Conservation (phyloP, 1,140 invertebrate genomes). For the Maniola jurtina region DNA sequence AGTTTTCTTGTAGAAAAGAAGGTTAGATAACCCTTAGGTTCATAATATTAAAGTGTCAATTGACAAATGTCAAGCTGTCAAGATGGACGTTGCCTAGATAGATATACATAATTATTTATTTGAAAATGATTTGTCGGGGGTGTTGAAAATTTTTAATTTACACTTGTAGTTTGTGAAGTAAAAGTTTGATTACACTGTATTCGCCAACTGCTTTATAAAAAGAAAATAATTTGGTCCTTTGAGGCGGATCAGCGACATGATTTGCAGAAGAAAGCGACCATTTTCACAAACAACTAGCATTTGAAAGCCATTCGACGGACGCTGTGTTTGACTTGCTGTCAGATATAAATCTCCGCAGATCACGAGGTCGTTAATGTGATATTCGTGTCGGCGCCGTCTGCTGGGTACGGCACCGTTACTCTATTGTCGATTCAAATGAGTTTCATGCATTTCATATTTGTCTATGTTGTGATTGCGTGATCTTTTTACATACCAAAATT, state of each 20-base stretch:
- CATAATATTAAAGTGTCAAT: no score
- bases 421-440: constrained; percentile 68
- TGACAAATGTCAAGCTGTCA: no score
- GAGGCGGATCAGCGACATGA: background rate
- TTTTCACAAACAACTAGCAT: constrained; percentile 25
- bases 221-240: no score
- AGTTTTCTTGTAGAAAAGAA: no score
- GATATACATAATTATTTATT: no score
- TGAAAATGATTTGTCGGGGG: no score
- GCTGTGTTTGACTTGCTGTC: constrained; percentile 44
- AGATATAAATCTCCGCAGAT: constrained; percentile 73
- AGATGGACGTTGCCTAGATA: no score
- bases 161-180: no score
- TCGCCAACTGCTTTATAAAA: no score
- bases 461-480: constrained; percentile 40
- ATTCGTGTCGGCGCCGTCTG: constrained; percentile 71
- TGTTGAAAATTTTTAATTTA: no score
- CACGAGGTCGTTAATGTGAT: constrained; percentile 75
- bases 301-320: constrained; percentile 29
- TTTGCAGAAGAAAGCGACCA: constrained; percentile 10
- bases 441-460: constrained; percentile 61
- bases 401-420: constrained; percentile 60
- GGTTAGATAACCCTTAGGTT: no score
- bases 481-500: constrained; percentile 2
- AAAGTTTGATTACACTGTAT: no score